These are phyloP conservation scores for Yponomeuta malinellus DNA, from an alignment of 2,888 invertebrate genomes.

Conservation along the genomic window DNA sequence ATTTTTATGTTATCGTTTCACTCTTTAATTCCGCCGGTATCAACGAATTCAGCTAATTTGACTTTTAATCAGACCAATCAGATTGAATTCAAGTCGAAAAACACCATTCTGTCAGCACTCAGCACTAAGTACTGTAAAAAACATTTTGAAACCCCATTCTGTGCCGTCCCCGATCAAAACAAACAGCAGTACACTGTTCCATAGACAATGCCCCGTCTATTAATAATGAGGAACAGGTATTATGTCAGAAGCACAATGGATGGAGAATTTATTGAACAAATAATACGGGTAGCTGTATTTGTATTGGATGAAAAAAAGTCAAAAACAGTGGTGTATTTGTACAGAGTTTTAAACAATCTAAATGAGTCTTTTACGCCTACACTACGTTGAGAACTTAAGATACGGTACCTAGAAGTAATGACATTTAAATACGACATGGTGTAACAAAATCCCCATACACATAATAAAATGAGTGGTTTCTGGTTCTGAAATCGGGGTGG, in stretches of 20 bases:
- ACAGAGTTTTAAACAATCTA: too few relatives aligned
- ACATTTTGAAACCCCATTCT: neutral
- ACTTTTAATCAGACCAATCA: neutral
- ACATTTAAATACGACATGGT: too few relatives aligned
- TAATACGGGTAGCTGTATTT: slow-evolving; percentile 2
- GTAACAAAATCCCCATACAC: too few relatives aligned
- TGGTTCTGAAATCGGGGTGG: too few relatives aligned
- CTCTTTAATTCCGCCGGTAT: too few relatives aligned
- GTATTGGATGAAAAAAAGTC: neutral
- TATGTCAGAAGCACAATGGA: slow-evolving; percentile 2
- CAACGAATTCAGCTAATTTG: too few relatives aligned
- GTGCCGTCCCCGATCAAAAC: neutral
- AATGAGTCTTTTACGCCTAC: too few relatives aligned
- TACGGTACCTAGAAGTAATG: too few relatives aligned
- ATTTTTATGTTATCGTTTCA: too few relatives aligned
- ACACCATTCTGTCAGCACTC: neutral
- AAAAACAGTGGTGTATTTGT: neutral
- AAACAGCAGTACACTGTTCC: neutral
- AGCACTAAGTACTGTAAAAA: neutral
- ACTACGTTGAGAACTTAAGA: too few relatives aligned
- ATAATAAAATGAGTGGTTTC: too few relatives aligned
- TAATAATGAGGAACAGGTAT: slow-evolving; percentile 5
- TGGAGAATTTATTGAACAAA: slow-evolving; percentile 5
- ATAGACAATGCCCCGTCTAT: neutral
- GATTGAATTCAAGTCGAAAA: neutral